These are phyloP conservation scores for Macrobrachium nipponense DNA, from an alignment of 1,140 invertebrate genomes.

Conservation along the genomic window DNA sequence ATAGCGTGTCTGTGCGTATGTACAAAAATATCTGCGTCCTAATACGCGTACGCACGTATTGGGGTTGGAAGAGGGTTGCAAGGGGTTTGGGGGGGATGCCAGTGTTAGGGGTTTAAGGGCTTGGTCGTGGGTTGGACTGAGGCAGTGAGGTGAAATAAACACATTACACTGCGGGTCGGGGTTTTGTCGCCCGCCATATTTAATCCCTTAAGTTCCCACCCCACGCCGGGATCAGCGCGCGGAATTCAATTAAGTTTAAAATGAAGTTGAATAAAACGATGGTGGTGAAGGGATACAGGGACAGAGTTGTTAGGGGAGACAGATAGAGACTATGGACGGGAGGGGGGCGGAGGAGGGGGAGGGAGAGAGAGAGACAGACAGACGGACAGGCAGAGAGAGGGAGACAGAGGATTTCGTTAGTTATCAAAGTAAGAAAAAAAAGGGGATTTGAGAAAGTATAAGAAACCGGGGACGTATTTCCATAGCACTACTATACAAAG, in stretches of 20 bases:
- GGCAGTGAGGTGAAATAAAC: constrained; percentile 41
- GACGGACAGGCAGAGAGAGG: not conserved
- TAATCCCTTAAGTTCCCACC: constrained; percentile 59
- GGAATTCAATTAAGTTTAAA: constrained; percentile 62
- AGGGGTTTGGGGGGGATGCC: too few species aligned
- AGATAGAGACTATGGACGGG: constrained; percentile 7
- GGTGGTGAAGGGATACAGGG: constrained; percentile 24
- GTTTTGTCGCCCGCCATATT: constrained; percentile 51
- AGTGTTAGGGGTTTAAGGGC: too few species aligned
- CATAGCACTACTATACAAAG: too few species aligned
- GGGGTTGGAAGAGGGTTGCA: too few species aligned
- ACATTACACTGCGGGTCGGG: constrained; percentile 42
- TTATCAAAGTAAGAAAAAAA: too few species aligned
- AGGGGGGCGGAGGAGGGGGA: not conserved
- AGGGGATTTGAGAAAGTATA: too few species aligned
- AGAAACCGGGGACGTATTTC: too few species aligned
- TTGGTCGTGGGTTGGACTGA: too few species aligned
- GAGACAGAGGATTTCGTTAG: too few species aligned
- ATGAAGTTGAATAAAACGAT: constrained; percentile 63
- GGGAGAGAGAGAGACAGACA: not conserved
- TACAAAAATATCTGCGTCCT: too few species aligned
- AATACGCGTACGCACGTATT: too few species aligned
- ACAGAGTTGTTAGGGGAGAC: not conserved
- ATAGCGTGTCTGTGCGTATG: too few species aligned
- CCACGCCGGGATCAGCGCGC: constrained; percentile 45